Evolutionary conservation across 2,888 invertebrate genomes (phyloP), one percentile per base, ranked within the genome.

Genomic region (Macrosoma leucophasiata): DNA sequence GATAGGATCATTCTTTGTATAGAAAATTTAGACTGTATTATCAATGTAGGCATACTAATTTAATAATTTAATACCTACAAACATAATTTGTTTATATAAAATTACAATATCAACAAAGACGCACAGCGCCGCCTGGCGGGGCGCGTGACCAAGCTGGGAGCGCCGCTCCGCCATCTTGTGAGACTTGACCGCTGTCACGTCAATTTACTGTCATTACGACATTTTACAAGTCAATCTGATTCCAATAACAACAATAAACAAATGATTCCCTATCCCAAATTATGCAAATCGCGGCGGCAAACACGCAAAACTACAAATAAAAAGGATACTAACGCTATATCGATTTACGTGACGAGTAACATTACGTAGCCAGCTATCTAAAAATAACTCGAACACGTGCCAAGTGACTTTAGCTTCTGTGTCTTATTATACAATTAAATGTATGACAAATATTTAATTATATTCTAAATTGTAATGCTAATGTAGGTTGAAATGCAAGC

Each of bases 171-270:
- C 77, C 78, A 79, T 79, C 62, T 79, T 79, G 70, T 50, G 24
- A 28, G 47, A 50, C 57, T 49, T 63, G 71, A 67, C 61, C 60
- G 60, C 72, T 81, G 79, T 78, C 81, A 81, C 79, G 79, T 78
- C 81, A 81, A 65, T 67, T 64, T 62, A 58, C 67, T 81, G 82
- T 82, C 82, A 82, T 55, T 46, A 55, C 62, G 82, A 81, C 81
- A 71, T 74, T 66, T 62, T 67, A 59, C 62, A 66, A 73, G 73
- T 74, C 75, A 78, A 65, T 50, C 40, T 48, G 55, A 68, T 58
- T 65, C 52, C 68, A 70, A 72, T 67, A 72, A 70, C 71, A 75
- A 75, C 60, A 75, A 76, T 70, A 77, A 76, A 75, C 71, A 69
- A 57, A 62, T n/a, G n/a, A n/a, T n/a, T n/a, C n/a, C n/a, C n/a